These are phyloP conservation scores for Drosophila watanabei DNA, from an alignment of 1,140 invertebrate genomes.

Conservation along the genomic window DNA sequence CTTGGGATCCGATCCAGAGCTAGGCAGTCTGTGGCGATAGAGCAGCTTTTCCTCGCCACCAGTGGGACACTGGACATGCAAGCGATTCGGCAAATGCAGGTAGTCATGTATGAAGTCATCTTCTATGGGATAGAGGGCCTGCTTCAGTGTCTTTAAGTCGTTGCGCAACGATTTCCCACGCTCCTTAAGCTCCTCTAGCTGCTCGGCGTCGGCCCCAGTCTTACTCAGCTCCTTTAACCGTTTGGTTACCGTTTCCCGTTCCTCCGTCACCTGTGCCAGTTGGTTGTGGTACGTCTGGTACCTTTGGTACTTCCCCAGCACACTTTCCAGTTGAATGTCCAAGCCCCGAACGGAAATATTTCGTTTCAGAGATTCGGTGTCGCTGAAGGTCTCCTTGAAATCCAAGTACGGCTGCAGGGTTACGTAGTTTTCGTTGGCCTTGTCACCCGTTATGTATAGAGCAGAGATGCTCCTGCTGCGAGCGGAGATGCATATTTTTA, in stretches of 20 bases:
- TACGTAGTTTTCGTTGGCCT: constrained; percentile 87
- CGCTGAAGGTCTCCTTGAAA: constrained; percentile 86
- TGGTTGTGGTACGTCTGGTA: constrained; percentile 86
- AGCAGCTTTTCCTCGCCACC: constrained; percentile 80
- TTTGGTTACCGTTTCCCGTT: constrained; percentile 67
- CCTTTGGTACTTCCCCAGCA: constrained; percentile 87
- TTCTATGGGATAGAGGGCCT: constrained; percentile 87
- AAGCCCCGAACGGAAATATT: constrained; percentile 86
- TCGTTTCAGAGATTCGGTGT: constrained; percentile 85
- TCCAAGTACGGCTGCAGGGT: constrained; percentile 88
- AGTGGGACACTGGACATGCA: constrained; percentile 88
- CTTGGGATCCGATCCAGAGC: neutral
- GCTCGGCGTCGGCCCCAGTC: constrained; percentile 3
- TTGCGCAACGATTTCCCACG: constrained; percentile 86
- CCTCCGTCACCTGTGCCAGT: constrained; percentile 84
- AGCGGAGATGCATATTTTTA: constrained; percentile 9
- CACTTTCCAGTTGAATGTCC: constrained; percentile 85
- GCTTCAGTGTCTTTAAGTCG: constrained; percentile 86
- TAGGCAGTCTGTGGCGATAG: constrained; percentile 70
- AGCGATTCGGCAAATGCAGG: constrained; percentile 88
- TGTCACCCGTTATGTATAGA: constrained; percentile 88
- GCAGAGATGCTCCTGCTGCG: constrained; percentile 86
- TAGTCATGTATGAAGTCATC: constrained; percentile 87
- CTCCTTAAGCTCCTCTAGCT: constrained; percentile 81
- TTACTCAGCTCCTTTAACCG: constrained; percentile 68